A percentile compares a stretch with the other conserved stretches of the same genome.
These are phyloP conservation scores for Oplegnathus fasciatus DNA, from an alignment of 2,113 vertebrate genomes.

Conservation along the genomic window DNA sequence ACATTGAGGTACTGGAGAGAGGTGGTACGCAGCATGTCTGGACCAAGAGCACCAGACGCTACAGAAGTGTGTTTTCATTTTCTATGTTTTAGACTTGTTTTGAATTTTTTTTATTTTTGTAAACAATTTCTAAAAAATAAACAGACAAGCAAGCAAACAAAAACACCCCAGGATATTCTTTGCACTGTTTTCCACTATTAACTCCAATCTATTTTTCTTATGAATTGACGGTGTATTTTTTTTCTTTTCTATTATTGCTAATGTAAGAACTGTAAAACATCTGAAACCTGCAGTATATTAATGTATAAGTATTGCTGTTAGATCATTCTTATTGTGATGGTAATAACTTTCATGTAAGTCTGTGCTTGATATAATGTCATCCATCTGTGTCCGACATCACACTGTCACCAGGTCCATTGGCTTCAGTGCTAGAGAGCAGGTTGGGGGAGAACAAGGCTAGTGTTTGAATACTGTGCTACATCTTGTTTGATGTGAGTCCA, in stretches of 20 bases:
- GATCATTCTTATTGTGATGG: slow-evolving; percentile 84
- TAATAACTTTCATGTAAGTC: slow-evolving; percentile 78
- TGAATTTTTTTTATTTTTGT: slow-evolving; percentile 79
- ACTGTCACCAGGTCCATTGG: slow-evolving; percentile 55
- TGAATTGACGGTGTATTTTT: slow-evolving; percentile 79
- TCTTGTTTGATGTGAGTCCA: slow-evolving; percentile 52
- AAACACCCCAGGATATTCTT: slow-evolving; percentile 85
- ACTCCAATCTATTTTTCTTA: slow-evolving; percentile 87
- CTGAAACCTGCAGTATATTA: slow-evolving; percentile 82
- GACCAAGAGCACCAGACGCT: slow-evolving; percentile 82
- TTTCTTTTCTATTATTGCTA: slow-evolving; percentile 80
- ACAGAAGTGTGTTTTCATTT: slow-evolving; percentile 83
- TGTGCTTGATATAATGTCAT: slow-evolving; percentile 74
- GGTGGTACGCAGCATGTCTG: slow-evolving; percentile 81
- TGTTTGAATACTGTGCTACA: slow-evolving; percentile 52
- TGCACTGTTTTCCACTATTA: slow-evolving; percentile 87
- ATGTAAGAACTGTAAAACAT: slow-evolving; percentile 82
- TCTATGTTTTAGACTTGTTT: slow-evolving; percentile 80
- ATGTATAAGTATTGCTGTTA: slow-evolving; percentile 83
- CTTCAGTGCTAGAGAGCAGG: slow-evolving; percentile 55
- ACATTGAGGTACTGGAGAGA: slow-evolving; percentile 84
- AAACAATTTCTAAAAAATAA: slow-evolving; percentile 84
- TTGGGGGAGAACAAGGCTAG: slow-evolving; percentile 29
- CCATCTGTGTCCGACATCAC: slow-evolving; percentile 70
- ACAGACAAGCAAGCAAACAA: slow-evolving; percentile 79